Evolutionary conservation across 2,888 invertebrate genomes (phyloP).

Genomic region (Caenorhabditis zanzibari): DNA sequence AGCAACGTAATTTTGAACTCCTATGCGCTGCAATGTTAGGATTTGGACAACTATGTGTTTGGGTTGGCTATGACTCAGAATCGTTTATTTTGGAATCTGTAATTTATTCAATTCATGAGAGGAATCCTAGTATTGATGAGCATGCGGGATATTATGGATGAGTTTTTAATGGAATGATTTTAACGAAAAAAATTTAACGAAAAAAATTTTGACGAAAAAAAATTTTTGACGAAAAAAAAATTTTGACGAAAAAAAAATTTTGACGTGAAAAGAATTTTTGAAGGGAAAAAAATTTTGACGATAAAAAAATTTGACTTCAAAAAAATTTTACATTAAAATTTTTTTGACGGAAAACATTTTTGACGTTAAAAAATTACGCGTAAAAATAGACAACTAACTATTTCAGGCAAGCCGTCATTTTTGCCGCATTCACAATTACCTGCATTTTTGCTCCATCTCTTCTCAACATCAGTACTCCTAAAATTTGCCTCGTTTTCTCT

Average conservation of each 20-base stretch:
- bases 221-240: too few relatives aligned
- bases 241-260: too few relatives aligned
- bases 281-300: too few relatives aligned
- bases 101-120: slow-evolving; percentile 70
- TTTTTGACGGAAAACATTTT: too few relatives aligned
- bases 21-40: slow-evolving; percentile 70
- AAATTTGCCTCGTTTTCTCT: slow-evolving; percentile 51
- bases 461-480: slow-evolving; percentile 53
- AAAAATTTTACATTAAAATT: too few relatives aligned
- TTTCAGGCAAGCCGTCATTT: slow-evolving; percentile 70
- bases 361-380: too few relatives aligned
- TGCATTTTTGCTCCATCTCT: slow-evolving; percentile 68
- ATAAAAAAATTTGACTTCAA: too few relatives aligned
- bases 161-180: neutral
- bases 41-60: slow-evolving; percentile 73
- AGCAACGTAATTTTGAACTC: slow-evolving; percentile 55
- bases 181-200: neutral
- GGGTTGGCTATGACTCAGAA: slow-evolving; percentile 69
- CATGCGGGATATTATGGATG: slow-evolving; percentile 74
- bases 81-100: slow-evolving; percentile 73
- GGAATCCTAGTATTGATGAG: slow-evolving; percentile 61
- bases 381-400: too few relatives aligned
- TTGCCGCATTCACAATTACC: slow-evolving; percentile 59
- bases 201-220: too few relatives aligned
- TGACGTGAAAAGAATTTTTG: too few relatives aligned